Evolutionary conservation across 1,140 invertebrate genomes (phyloP).

Genomic region (Muscidifurax raptorellus): DNA sequence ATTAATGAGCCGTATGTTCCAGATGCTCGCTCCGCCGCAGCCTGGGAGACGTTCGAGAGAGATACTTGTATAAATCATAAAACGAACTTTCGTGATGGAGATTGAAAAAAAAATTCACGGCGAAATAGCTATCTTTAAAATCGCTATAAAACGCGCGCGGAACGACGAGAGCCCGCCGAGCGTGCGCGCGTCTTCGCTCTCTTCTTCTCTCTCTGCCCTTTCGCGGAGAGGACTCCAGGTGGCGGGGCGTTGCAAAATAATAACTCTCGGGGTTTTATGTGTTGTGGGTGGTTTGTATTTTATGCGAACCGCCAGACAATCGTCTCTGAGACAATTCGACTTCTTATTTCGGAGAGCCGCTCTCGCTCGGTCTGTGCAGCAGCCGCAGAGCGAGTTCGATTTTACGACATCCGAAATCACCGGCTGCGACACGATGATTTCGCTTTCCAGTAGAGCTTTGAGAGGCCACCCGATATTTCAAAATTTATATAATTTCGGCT

Average conservation of each 20-base stretch:
- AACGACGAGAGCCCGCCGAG: not conserved
- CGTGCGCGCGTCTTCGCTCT: conserved; percentile 5
- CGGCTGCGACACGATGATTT: conserved; percentile 33
- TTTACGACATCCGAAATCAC: conserved; percentile 59
- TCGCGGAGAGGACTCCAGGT: conserved; percentile 61
- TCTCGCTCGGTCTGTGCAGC: not conserved
- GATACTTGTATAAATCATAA: not conserved
- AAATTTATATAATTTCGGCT: conserved; percentile 42
- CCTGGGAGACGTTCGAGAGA: not conserved
- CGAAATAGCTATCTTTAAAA: conserved; percentile 43
- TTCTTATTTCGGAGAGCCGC: conserved; percentile 63
- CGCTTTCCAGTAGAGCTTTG: not conserved
- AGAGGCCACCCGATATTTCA: conserved; percentile 20
- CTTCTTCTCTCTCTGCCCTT: conserved; percentile 16
- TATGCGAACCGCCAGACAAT: conserved; percentile 68
- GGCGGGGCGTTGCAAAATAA: conserved; percentile 68
- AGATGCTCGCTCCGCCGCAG: not conserved
- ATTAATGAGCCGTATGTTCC: conserved; percentile 41
- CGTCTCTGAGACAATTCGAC: conserved; percentile 62
- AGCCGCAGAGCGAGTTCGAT: conserved; percentile 52
- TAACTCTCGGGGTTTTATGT: conserved; percentile 72
- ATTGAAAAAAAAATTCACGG: conserved; percentile 7
- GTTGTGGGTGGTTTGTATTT: conserved; percentile 70
- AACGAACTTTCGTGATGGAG: not conserved
- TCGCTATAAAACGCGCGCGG: conserved; percentile 27